Conservation (phyloP, 1,140 invertebrate species). For the Drosophila orosa region DNA sequence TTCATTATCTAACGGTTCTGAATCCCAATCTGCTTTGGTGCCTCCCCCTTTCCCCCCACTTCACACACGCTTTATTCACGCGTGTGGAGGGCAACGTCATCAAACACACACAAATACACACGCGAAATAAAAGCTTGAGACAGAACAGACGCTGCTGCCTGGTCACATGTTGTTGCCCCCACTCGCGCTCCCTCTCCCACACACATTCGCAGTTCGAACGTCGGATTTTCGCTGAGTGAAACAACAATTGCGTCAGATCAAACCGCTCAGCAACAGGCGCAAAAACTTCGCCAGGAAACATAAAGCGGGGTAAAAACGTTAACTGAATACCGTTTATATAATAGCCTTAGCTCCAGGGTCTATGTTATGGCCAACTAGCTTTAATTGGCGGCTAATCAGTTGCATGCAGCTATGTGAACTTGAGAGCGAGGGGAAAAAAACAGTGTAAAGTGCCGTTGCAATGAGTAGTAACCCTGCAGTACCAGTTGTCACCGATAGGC, state of each 20-base stretch:
- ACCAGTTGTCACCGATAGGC: too few species aligned
- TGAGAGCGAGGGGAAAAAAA: constrained; percentile 31
- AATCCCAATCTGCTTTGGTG: constrained; percentile 1
- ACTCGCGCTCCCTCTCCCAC: constrained; percentile 2
- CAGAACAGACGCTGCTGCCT: constrained; percentile 17
- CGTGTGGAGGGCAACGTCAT: constrained; percentile 56
- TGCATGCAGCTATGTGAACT: constrained; percentile 74
- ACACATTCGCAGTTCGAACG: constrained; percentile 11
- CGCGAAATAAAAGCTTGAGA: constrained; percentile 34
- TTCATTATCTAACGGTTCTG: constrained; percentile 61
- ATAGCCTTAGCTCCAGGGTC: constrained; percentile 47
- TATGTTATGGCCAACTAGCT: constrained; percentile 53
- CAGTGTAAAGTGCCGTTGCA: constrained; percentile 35
- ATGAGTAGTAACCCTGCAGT: too few species aligned
- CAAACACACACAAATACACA: constrained; percentile 27
- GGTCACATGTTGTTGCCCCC: constrained; percentile 68
- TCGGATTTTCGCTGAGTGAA: constrained; percentile 7
- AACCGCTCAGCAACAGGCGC: constrained; percentile 61
- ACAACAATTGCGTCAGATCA: constrained; percentile 54
- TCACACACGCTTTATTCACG: constrained; percentile 20
- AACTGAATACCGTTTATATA: constrained; percentile 17
- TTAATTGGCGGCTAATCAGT: constrained; percentile 46
- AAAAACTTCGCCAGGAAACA: constrained; percentile 31
- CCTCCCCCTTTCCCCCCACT: constrained; percentile 23
- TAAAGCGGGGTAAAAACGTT: constrained; percentile 11